Evolutionary conservation across 2,888 invertebrate genomes (phyloP), one percentile per base, ranked within the genome.

Genomic region (Ischnus inquisitorius): DNA sequence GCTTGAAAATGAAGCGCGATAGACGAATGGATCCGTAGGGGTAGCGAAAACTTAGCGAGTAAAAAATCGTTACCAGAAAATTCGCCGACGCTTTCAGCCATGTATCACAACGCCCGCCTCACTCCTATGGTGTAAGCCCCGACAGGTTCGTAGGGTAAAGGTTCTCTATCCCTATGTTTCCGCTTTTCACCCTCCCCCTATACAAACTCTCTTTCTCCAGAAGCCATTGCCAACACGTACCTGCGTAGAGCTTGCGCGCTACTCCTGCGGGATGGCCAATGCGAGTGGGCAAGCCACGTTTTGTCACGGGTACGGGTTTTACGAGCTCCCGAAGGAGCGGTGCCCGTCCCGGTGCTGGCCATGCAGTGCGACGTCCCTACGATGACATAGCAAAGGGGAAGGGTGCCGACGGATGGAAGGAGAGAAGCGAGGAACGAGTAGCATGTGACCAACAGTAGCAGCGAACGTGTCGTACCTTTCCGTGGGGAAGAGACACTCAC

Each of bases 251-350:
- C 46, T 67, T 60, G 57, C 77, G 19, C 12, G 19, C 57, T 57
- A 77, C 65, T 57, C 77, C 77, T 77, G 68, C 64, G 51, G 80
- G 76, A 74, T 64, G 79, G 78, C 86, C 2, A 83, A 86, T 74
- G 87, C 82, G 87, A 87, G 88, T 85, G 87, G 86, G 88, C 85
- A 85, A 87, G 86, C 87, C 86, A 85, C 86, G 88, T 89, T 88
- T 90, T 89, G 90, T 89, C 90, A 90, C 89, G 87, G 87, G 85
- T 87, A 81, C 86, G 87, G 87, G 87, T 88, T 90, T 90, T 90
- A 90, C 88, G 90, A 89, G 87, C 84, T 90, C 90, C 89, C 90
- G 84, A 86, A 87, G 90, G 90, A 90, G 88, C 88, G 86, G 88
- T 87, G 86, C 85, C 88, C 84, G 86, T 74, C 22, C 39, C 28